Base-by-base conservation (phyloP, 2,888 invertebrate species). In the Alloplasta piceator region DNA sequence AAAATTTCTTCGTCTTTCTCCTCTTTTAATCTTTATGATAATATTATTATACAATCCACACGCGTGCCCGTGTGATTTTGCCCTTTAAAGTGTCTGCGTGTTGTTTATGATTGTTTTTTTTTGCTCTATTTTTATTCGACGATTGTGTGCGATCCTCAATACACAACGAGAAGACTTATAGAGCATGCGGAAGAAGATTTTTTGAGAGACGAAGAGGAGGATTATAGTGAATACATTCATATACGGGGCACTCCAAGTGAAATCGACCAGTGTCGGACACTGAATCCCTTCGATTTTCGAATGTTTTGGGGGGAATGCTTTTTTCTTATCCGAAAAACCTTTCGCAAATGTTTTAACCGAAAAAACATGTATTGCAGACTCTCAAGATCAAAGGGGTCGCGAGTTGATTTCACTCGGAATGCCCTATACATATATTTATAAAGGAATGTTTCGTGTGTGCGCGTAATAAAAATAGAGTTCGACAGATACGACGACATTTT, bases 1-100 rank as follows among this genome's bases (percentile, higher is more conserved):
- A 68, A 72, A 75, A 79, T 79, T 68, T 77, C 48, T 60, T 55
- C 9, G 41, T 60, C 36, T 56, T 76, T 26, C 26, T 26, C 26
- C 26, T 26, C 26, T 3, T 52, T 4, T 14, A 7, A 56, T 46
- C 16, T 36, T 12, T 46, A 56, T 14, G 48, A 36, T 66, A 71
- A 66, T 63, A 9, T 48, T 55, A 46, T 48, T 67, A 56, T 48
- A 68, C 7, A 72, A 78, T 78, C 60, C 74, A 78, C 82, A 82
- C 83, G 82, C 83, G 76, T 77, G 68, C 74, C 81, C 81, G 71
- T 74, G 61, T 52, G 41, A 16, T 73, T 56, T 43, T 70, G 14
- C 14, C 46, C 46, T 39, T 56, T 10, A 60, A 74, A 68, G 58
- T 75, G 74, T 79, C 38, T 64, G 41, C 38, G 43, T 16, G 64